Percentiles rank a stretch among this genome's conserved stretches.
phyloP scores from a whole-genome alignment of 2,888 invertebrate species.

The Metallyticus violacea region DNA sequence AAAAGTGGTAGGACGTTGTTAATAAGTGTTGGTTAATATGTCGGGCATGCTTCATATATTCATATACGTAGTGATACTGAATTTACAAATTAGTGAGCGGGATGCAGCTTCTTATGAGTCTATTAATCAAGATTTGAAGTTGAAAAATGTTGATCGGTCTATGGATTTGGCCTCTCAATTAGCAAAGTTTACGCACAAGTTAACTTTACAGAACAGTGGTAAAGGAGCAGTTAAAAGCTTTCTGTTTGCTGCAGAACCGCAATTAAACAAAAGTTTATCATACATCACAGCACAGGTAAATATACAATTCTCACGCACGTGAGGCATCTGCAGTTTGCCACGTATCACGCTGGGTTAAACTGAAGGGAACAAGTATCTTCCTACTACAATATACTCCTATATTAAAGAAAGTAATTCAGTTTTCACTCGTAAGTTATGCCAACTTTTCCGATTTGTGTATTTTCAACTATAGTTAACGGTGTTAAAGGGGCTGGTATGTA shows the following conservation, averaged over 20 bases:
- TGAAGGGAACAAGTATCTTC: no score
- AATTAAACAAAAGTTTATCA: constrained; percentile 62
- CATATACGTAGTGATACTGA: not conserved
- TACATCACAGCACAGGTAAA: constrained; percentile 62
- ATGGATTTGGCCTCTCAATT: constrained; percentile 88
- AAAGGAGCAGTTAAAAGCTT: constrained; percentile 68
- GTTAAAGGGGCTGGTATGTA: no score
- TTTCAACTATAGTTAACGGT: no score
- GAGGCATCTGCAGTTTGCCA: not conserved
- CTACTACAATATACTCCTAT: no score
- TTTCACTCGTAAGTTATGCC: no score
- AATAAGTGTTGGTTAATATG: no score
- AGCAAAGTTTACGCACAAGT: constrained; percentile 75
- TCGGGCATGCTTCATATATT: not conserved
- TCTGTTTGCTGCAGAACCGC: constrained; percentile 66
- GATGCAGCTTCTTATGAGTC: constrained; percentile 21
- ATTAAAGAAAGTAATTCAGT: no score
- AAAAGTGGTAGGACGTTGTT: no score
- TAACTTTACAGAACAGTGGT: constrained; percentile 81
- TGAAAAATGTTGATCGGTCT: constrained; percentile 79
- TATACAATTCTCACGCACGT: not conserved
- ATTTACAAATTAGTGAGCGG: not conserved
- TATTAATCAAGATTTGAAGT: constrained; percentile 56
- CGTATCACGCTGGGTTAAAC: not conserved
- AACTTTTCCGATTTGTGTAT: no score